phyloP scores from a whole-genome alignment of 2,888 invertebrate species.

The Actias luna region DNA sequence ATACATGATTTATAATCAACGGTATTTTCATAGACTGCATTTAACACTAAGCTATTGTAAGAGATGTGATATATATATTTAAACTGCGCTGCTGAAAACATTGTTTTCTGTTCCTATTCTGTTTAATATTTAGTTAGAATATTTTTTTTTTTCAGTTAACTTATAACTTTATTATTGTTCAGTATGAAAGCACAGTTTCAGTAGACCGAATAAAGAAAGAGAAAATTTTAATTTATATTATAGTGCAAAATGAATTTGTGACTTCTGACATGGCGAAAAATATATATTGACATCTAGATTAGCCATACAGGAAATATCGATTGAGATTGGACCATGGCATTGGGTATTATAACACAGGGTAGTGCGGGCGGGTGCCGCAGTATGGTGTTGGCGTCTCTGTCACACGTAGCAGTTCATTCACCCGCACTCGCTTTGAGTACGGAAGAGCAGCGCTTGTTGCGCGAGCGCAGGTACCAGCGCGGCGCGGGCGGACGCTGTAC shows the following conservation, averaged over 20 bases:
- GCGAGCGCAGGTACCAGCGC: conserved; percentile 67
- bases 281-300: conserved; percentile 56
- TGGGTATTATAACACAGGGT: conserved; percentile 47
- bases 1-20: background rate
- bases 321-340: conserved; percentile 73
- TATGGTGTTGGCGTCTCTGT: conserved; percentile 52
- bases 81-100: background rate
- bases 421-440: conserved; percentile 61
- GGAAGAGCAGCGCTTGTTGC: conserved; percentile 63
- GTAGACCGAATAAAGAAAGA: conserved; percentile 18
- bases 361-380: conserved; percentile 17
- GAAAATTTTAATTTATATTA: conserved; percentile 32
- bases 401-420: conserved; percentile 74
- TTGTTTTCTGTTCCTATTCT: background rate
- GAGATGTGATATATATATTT: background rate
- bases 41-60: background rate
- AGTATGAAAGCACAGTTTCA: background rate
- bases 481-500: conserved; percentile 57
- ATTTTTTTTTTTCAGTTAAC: background rate
- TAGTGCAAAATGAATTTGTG: conserved; percentile 36
- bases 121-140: background rate
- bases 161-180: background rate
- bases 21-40: background rate
- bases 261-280: conserved; percentile 23
- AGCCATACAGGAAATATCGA: conserved; percentile 63